phyloP scores from a whole-genome alignment of 2,797 vertebrate species.

The Macropodus opercularis region DNA sequence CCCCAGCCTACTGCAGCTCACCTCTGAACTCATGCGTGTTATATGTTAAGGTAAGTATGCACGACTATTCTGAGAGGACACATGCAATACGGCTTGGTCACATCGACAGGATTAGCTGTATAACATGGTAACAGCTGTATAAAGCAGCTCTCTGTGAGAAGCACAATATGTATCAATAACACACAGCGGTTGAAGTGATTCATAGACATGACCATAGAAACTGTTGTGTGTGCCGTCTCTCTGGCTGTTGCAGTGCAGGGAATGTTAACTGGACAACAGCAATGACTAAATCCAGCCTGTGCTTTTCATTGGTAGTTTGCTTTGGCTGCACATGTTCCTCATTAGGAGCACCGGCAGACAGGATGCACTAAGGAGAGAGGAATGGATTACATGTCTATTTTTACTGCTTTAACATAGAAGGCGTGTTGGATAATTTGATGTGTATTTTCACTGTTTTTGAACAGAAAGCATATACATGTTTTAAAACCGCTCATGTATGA shows the following conservation, averaged over 20 bases:
- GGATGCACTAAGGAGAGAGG: slow-evolving; percentile 65
- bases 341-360: slow-evolving; percentile 73
- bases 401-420: slow-evolving; percentile 11
- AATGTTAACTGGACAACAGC: slow-evolving; percentile 55
- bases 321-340: slow-evolving; percentile 77
- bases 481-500: slow-evolving; percentile 21
- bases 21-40: slow-evolving; percentile 63
- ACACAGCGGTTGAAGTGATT: slow-evolving; percentile 4
- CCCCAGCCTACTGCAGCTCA: slow-evolving; percentile 50
- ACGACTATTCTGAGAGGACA: slow-evolving; percentile 65
- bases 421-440: slow-evolving; percentile 52
- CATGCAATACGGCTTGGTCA: slow-evolving; percentile 52
- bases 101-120: slow-evolving; percentile 69
- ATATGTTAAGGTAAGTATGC: slow-evolving; percentile 69
- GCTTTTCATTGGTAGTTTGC: slow-evolving; percentile 73
- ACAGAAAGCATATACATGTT: slow-evolving; percentile 27
- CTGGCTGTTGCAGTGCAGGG: slow-evolving; percentile 44
- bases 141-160: slow-evolving; percentile 49
- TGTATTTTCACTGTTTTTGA: slow-evolving; percentile 39
- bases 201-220: slow-evolving; percentile 31
- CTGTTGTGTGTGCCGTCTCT: slow-evolving; percentile 44
- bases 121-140: slow-evolving; percentile 50
- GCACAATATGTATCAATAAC: slow-evolving; percentile 27
- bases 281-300: slow-evolving; percentile 60
- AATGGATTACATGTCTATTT: slow-evolving; percentile 64